Evolutionary conservation across 1,140 invertebrate species (phyloP), one percentile per base, ranked within the genome.

Genomic region (Hyphantria cunea): DNA sequence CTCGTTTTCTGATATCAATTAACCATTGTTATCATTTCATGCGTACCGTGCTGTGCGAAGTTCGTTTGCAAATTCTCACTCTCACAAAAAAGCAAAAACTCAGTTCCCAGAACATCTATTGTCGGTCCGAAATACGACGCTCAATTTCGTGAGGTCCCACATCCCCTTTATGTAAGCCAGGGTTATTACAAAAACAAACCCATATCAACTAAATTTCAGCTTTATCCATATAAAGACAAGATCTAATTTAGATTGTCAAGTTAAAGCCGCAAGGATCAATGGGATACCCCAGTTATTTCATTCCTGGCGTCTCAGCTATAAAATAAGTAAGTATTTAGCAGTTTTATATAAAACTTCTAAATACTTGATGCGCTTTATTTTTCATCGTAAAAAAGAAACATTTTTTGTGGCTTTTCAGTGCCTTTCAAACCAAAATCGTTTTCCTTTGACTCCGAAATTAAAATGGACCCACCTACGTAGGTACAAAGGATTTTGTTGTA

Each of bases 111-210:
- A 88, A 86, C 69, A 65, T 65, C 82, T 84, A 84, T 88, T 88
- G 85, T 88, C 70, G 76, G 41, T 44, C 63, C 75, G 72, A 78
- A 70, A 78, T 82, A 78, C 74, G 67, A 74, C 80, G 76, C 72
- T 79, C 85, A 84, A 86, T 85, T 86, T 82, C 79, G 78, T 74
- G 68, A 70, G 72, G 77, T 78, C 80, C 75, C 67, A 66, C 74
- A 82, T 80, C 80, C 83, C 85, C 81, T 79, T 79, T 85, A 85
- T 84, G 75, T 84, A 83, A 83, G 78, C 74, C 67, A 68, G 74
- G 72, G 68, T 66, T 70, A 74, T 64, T 64, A 74, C 64, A 65
- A 73, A n/a, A 66, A 61, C 41, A 67, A 53, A n/a, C 3, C 48
- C 13, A 6, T 0, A 6, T 34, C 63, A 70, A 61, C 14, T 13